Conservation (phyloP, 2,888 invertebrate genomes). For the Cantharis rufa region DNA sequence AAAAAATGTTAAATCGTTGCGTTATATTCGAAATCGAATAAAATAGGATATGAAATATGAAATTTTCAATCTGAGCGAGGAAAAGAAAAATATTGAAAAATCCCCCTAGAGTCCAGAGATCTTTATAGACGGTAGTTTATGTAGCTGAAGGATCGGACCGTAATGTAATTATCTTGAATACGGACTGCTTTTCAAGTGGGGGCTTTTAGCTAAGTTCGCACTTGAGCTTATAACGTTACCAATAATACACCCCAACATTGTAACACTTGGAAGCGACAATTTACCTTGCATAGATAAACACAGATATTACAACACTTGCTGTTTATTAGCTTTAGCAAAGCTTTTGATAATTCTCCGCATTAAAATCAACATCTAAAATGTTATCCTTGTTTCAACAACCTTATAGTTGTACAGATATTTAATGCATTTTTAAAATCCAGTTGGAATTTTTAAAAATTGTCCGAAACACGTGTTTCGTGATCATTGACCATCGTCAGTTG, state of each 20-base stretch:
- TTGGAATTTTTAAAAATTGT: too few species aligned
- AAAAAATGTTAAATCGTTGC: background rate
- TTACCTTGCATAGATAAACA: conserved; percentile 36
- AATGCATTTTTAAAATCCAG: too few species aligned
- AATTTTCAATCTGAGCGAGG: conserved; percentile 44
- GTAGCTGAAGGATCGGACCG: conserved; percentile 43
- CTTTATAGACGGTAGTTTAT: conserved; percentile 38
- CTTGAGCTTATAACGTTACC: conserved; percentile 50
- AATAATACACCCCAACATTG: conserved; percentile 46
- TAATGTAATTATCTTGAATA: conserved; percentile 50
- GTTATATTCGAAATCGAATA: conserved; percentile 20
- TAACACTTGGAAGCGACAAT: conserved; percentile 34
- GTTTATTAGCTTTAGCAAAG: conserved; percentile 23
- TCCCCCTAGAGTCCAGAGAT: conserved; percentile 36
- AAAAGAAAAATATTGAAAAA: conserved; percentile 34
- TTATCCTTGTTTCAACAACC: background rate
- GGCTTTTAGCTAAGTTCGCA: conserved; percentile 51
- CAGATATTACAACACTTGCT: conserved; percentile 27
- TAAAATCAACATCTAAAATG: conserved; percentile 20
- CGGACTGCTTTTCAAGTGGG: conserved; percentile 46
- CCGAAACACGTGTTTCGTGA: too few species aligned
- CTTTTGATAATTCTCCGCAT: conserved; percentile 12
- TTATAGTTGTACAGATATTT: background rate
- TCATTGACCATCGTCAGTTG: too few species aligned
- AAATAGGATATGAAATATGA: conserved; percentile 40